Conservation (phyloP, 1,140 invertebrate species). For the Zaprionus capensis region DNA sequence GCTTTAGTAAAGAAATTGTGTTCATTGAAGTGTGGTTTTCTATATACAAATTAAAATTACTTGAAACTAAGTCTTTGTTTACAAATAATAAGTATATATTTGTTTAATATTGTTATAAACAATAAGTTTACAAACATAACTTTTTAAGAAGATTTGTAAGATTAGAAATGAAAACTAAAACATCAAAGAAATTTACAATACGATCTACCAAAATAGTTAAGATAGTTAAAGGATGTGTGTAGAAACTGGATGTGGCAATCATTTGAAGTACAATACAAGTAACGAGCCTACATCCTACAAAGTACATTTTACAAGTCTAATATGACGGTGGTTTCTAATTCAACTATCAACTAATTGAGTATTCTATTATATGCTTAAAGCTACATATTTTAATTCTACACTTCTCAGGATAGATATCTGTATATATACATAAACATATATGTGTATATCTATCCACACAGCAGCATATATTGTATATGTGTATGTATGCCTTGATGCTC, state of each 20-base stretch:
- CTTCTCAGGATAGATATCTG: slow-evolving; percentile 6
- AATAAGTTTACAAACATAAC: neutral
- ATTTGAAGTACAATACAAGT: slow-evolving; percentile 43
- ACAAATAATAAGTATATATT: slow-evolving; percentile 32
- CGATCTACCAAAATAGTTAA: slow-evolving; percentile 25
- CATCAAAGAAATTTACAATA: neutral
- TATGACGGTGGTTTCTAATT: slow-evolving; percentile 81
- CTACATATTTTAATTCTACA: slow-evolving; percentile 22
- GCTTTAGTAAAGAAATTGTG: slow-evolving; percentile 1
- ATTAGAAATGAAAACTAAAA: slow-evolving; percentile 3
- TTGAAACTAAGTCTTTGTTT: neutral
- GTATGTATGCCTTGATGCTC: slow-evolving; percentile 21
- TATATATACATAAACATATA: slow-evolving; percentile 22
- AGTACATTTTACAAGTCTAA: slow-evolving; percentile 78
- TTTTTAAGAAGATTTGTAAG: slow-evolving; percentile 1
- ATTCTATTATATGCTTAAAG: slow-evolving; percentile 35
- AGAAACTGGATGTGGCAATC: slow-evolving; percentile 36
- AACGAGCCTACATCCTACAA: slow-evolving; percentile 48
- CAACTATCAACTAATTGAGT: slow-evolving; percentile 71
- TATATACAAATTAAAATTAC: slow-evolving; percentile 55
- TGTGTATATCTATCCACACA: slow-evolving; percentile 6
- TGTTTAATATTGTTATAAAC: slow-evolving; percentile 24
- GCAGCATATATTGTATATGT: slow-evolving; percentile 6
- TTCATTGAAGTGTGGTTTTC: slow-evolving; percentile 7
- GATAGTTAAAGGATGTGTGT: slow-evolving; percentile 15